Evolutionary conservation across 2,888 invertebrate genomes (phyloP).

Genomic region (Caprella mutica): DNA sequence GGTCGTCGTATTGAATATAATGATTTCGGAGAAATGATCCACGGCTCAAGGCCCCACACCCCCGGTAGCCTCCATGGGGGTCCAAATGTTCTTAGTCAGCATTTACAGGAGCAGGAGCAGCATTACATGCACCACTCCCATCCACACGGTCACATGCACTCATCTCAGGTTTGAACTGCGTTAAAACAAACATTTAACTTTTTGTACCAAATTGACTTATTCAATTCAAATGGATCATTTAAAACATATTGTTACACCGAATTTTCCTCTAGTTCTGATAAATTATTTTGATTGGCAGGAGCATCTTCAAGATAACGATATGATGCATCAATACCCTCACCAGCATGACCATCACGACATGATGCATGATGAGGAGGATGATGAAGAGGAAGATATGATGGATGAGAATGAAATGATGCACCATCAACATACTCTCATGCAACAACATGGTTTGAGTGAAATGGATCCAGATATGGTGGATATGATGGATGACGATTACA

Average conservation of each 20-base stretch:
- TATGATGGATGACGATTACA: slow-evolving; percentile 8
- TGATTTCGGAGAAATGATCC: neutral
- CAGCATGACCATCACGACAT: slow-evolving; percentile 5
- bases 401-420: no score
- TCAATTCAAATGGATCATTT: no score
- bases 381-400: neutral
- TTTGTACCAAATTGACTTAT: no score
- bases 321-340: slow-evolving; percentile 5
- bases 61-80: neutral
- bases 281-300: no score
- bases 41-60: slow-evolving; percentile 2
- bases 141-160: no score
- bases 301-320: neutral
- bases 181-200: no score
- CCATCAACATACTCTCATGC: no score
- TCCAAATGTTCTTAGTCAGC: neutral
- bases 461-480: neutral
- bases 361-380: neutral
- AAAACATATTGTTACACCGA: no score
- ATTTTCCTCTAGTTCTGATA: no score
- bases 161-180: no score
- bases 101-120: neutral
- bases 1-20: slow-evolving; percentile 5
- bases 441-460: no score
- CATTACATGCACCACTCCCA: slow-evolving; percentile 9